Base-by-base conservation (phyloP, 2,797 vertebrate species). In the Gymnothorax reevesii region DNA sequence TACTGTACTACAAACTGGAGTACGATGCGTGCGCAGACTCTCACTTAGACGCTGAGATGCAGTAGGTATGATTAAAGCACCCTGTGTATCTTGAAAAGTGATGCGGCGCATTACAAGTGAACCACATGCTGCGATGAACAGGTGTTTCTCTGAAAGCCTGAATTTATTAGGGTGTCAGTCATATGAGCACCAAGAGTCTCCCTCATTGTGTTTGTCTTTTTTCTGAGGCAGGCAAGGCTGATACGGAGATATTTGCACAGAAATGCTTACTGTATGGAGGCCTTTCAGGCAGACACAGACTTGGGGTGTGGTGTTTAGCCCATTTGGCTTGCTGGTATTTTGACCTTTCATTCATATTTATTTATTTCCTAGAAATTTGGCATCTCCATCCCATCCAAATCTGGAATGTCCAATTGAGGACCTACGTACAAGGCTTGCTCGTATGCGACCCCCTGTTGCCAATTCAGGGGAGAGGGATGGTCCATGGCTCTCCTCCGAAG, bases 141-240 rank as follows among this genome's bases (percentile, higher is more conserved):
- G 77, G 49, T 20, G 52, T 55, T 20, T 80, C 77, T 55, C 20
- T 80, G 55, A 77, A 77, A 15, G 73, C 73, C 73, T 52, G 73
- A 20, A 77, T 80, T 20, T 80, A 80, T 80, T 55, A 22, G 17
- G 20, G 77, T 55, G 52, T 80, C 52, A 80, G 55, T 80, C 77
- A 55, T n/a, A 80, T 0, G 22, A 2, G 20, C 25, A 52, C 9
- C 52, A 55, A 33, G 20, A 80, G 22, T 80, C 77, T 55, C 22
- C 77, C 77, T 80, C 52, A 55, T 80, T 80, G 55, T 80, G 22
- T 80, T 52, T 79, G 10, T 54, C 49, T 80, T 22, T 52, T 42
- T 55, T 55, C 9, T 54, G 77, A 77, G 33, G 73, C 15, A 77
- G 42, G 73, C 8, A 17, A n/a, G 27, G 49, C 77, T 80, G 77